Evolutionary conservation across 2,113 vertebrate species (phyloP), one percentile per base, ranked within the genome.

Genomic region (Apteryx mantelli): DNA sequence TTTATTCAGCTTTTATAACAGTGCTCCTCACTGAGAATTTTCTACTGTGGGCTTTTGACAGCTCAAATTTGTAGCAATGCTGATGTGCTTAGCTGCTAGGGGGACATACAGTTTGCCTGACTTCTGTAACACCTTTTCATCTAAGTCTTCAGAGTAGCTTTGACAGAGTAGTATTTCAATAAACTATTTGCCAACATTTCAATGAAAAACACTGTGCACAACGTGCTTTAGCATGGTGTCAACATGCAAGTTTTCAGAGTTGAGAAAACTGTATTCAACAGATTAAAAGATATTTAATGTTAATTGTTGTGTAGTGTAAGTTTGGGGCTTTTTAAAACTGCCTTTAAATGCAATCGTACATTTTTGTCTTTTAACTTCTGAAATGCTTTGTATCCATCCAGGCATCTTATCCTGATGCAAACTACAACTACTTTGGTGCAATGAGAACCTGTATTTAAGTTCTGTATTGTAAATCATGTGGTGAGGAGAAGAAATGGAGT

Each of bases 1-100:
- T 92, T 84, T 92, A 36, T 92, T 91, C 71, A 68, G 68, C 65
- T 89, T 81, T 92, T 88, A 6, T 84, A 63, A 24, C 36, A 30
- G 61, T 6, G n/a, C 86, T 95, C n/a, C 15, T 78, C 88, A 92
- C 3, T 9, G 76, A 82, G 82, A 86, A 56, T 66, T 76, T 58
- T 28, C 91, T 87, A n/a, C 69, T 2, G n/a, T 82, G 91, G 77
- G 95, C 88, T 94, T 63, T 38, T 97, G 96, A 84, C 83, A 92
- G 93, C 82, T 95, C 44, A 7, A 40, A 42, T 46, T 46, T 64
- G 88, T 66, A 81, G 86, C 64, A 26, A 2, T 32, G 92, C 68
- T 70, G 89, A 42, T n/a, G 5, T 0, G 21, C 79, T 52, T 13
- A 56, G 83, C 94, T 60, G 87, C 56, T 19, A 5, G 20, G 48